phyloP scores from a whole-genome alignment of 2,797 vertebrate genomes.

The Scleropages formosus region DNA sequence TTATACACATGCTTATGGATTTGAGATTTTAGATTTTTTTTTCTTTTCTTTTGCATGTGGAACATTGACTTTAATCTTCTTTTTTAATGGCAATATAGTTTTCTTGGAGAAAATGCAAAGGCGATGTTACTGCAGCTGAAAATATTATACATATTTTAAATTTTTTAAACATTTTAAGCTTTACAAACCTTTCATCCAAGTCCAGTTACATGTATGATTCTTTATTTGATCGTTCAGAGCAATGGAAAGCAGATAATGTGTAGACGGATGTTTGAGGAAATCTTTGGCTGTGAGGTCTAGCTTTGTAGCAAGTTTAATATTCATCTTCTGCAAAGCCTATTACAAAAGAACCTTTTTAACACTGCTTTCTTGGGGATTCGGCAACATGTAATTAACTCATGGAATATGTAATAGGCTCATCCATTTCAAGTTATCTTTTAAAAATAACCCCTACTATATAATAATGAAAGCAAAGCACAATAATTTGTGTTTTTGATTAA shows the following conservation, averaged over 20 bases:
- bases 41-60: neutral
- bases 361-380: neutral
- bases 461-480: conserved; percentile 8
- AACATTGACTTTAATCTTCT: neutral
- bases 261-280: neutral
- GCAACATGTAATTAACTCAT: conserved; percentile 17
- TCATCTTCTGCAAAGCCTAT: neutral
- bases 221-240: neutral
- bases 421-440: conserved; percentile 12
- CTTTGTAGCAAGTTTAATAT: neutral
- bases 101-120: neutral
- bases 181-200: neutral
- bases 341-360: neutral
- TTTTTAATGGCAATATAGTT: neutral
- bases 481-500: neutral
- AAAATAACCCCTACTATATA: neutral
- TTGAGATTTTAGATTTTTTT: no score
- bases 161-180: neutral
- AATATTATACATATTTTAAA: neutral
- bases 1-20: no score
- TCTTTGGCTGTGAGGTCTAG: neutral
- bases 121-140: neutral
- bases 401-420: conserved; percentile 5
- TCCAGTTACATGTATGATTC: neutral
- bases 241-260: neutral